phyloP scores from a whole-genome alignment of 2,113 vertebrate genomes.

The Colossoma macropomum region DNA sequence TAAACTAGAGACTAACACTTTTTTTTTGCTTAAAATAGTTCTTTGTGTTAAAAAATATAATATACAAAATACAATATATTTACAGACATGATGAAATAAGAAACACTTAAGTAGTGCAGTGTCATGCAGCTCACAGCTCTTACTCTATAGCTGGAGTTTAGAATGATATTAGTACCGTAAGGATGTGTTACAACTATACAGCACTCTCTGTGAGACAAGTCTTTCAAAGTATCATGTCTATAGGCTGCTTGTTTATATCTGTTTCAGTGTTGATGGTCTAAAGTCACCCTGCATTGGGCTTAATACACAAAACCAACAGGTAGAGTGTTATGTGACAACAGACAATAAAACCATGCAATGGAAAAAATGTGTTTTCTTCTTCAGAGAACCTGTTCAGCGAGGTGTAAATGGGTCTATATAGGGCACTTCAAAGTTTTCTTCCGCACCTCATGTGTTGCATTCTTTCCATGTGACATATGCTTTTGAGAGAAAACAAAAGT shows the following conservation, averaged over 20 bases:
- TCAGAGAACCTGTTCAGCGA: background rate
- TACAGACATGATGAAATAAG: background rate
- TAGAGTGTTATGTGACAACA: constrained; percentile 16
- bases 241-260: constrained; percentile 10
- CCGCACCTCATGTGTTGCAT: background rate
- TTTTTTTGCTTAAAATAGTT: background rate
- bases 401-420: background rate
- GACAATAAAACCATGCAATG: constrained; percentile 22
- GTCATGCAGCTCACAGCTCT: background rate
- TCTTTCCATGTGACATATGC: background rate
- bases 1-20: background rate
- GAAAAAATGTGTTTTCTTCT: constrained; percentile 23
- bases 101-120: background rate
- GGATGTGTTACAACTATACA: background rate
- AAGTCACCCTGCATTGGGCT: constrained; percentile 14
- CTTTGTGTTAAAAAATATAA: background rate
- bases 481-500: background rate
- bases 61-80: background rate
- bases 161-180: background rate
- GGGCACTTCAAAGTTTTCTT: background rate
- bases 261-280: constrained; percentile 14
- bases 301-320: constrained; percentile 7
- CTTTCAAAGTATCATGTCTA: background rate
- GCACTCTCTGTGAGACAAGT: constrained; percentile 12
- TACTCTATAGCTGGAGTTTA: background rate